Evolutionary conservation across 2,797 vertebrate species (phyloP).

Genomic region (Gobio occitaniae): DNA sequence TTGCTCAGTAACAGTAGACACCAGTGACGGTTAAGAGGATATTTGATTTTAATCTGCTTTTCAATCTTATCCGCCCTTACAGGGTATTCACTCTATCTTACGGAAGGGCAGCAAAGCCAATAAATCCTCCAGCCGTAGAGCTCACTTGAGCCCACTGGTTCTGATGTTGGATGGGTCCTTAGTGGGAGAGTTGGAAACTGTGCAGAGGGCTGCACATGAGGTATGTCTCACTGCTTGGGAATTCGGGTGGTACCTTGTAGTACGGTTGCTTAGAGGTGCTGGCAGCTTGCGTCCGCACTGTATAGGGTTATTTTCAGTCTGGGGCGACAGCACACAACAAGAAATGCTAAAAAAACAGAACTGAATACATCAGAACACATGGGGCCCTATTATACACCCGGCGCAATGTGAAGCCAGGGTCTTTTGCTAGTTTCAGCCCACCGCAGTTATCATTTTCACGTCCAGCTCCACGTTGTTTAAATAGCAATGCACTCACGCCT

Average conservation of each 20-base stretch:
- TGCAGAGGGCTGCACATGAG: slow-evolving; percentile 87
- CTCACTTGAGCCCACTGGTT: slow-evolving; percentile 86
- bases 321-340: not conserved
- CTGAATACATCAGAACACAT: not conserved
- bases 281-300: not conserved
- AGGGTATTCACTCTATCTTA: slow-evolving; percentile 86
- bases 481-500: no score
- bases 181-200: slow-evolving; percentile 89
- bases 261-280: not conserved
- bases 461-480: no score
- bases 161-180: slow-evolving; percentile 87
- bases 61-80: slow-evolving; percentile 24
- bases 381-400: no score
- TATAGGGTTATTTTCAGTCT: not conserved
- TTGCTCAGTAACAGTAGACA: slow-evolving; percentile 11
- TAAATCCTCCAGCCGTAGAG: slow-evolving; percentile 69
- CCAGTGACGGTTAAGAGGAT: not conserved
- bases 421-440: no score
- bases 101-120: slow-evolving; percentile 70
- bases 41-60: slow-evolving; percentile 33
- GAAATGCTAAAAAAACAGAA: not conserved
- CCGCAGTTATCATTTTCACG: no score
- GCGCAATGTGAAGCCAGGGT: no score
- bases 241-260: not conserved
- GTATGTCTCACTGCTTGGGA: slow-evolving; percentile 66